phyloP scores from a whole-genome alignment of 2,113 vertebrate genomes.

The Thamnophis sirtalis region DNA sequence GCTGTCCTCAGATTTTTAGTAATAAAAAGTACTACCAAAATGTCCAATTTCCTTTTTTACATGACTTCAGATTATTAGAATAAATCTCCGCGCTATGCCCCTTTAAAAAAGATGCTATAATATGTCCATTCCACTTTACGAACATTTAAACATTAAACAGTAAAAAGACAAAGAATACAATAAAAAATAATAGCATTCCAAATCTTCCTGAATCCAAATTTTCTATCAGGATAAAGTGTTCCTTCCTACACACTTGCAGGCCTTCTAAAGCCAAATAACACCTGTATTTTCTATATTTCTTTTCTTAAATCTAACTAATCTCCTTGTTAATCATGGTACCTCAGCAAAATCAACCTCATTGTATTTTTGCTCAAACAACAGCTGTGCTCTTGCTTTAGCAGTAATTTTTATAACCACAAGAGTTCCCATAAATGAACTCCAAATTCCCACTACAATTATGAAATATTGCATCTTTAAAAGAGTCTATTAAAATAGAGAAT shows the following conservation, averaged over 20 bases:
- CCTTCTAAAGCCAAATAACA: neutral
- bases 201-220: neutral
- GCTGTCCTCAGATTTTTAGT: neutral
- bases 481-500: neutral
- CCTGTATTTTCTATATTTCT: neutral
- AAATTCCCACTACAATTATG: slow-evolving; percentile 13
- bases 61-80: neutral
- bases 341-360: slow-evolving; percentile 7
- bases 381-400: neutral
- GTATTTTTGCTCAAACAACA: slow-evolving; percentile 30
- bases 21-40: neutral
- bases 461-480: neutral
- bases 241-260: neutral
- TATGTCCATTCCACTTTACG: neutral
- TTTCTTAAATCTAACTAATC: slow-evolving; percentile 12
- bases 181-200: neutral
- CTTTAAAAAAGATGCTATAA: neutral
- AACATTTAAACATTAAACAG: neutral
- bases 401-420: slow-evolving; percentile 1
- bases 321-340: slow-evolving; percentile 26
- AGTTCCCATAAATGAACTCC: slow-evolving; percentile 17
- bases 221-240: neutral
- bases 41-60: neutral
- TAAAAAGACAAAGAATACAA: neutral
- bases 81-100: neutral